These are phyloP conservation scores for Cladorhizidae sp. DNA, from an alignment of 37 sponge, comb jelly and placozoan genomes.

Conservation along the genomic window DNA sequence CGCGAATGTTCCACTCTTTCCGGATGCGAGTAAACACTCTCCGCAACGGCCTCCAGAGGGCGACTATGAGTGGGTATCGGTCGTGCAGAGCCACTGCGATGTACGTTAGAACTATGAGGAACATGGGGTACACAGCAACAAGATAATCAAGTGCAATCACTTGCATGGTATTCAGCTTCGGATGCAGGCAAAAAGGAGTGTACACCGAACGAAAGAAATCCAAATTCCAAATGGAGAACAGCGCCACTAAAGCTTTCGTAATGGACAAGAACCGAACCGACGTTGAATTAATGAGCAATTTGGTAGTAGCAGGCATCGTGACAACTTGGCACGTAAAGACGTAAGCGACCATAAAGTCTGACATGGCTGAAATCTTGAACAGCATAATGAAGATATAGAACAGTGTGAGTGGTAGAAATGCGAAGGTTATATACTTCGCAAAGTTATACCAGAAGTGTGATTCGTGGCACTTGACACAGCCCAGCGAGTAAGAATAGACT, in stretches of 20 bases:
- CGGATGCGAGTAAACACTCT: neutral
- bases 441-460: neutral
- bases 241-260: neutral
- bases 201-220: no score
- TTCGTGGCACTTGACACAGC: slow-evolving; percentile 27
- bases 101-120: no score
- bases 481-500: slow-evolving; percentile 19
- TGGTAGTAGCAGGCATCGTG: neutral
- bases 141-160: no score
- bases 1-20: slow-evolving; percentile 9
- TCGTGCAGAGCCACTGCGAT: no score
- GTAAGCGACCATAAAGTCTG: neutral
- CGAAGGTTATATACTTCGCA: neutral
- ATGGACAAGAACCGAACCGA: no score
- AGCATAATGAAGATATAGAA: slow-evolving; percentile 10
- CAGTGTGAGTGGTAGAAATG: slow-evolving; percentile 21
- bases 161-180: no score
- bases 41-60: neutral
- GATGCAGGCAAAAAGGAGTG: no score
- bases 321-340: neutral
- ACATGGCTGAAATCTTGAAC: slow-evolving; percentile 5
- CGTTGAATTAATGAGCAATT: neutral
- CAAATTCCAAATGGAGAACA: slow-evolving; percentile 10
- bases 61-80: neutral
- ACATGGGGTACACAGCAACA: no score